A percentile compares a stretch with the other conserved stretches of the same genome.
Evolutionary conservation across 1,140 invertebrate species (phyloP).

Genomic region (Thereuonema tuberculata): DNA sequence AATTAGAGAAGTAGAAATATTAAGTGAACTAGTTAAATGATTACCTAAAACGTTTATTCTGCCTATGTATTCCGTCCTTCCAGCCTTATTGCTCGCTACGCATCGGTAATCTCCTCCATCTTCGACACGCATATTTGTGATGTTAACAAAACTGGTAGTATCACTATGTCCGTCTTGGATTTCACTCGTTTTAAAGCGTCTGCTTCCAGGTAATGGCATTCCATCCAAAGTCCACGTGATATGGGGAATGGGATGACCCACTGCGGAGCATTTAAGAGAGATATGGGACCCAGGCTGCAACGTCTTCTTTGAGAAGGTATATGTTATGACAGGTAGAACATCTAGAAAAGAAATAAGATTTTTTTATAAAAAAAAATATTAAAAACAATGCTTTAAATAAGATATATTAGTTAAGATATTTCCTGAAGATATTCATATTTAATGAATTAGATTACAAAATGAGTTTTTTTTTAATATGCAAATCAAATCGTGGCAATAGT

Average conservation of each 20-base stretch:
- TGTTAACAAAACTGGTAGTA: conserved; percentile 88
- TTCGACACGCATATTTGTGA: conserved; percentile 50
- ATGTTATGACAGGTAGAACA: too few relatives aligned
- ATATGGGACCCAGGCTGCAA: conserved; percentile 72
- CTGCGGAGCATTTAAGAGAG: conserved; percentile 67
- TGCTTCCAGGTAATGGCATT: conserved; percentile 45
- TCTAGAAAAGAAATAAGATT: too few relatives aligned
- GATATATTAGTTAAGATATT: too few relatives aligned
- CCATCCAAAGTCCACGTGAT: conserved; percentile 69
- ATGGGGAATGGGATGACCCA: conserved; percentile 70
- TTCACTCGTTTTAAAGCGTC: conserved; percentile 57
- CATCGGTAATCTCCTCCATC: conserved; percentile 38
- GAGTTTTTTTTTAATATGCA: too few relatives aligned
- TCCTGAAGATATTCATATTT: too few relatives aligned
- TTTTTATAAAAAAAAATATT: too few relatives aligned
- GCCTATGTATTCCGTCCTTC: conserved; percentile 27
- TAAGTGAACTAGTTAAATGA: too few relatives aligned
- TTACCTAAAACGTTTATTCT: conserved; percentile 35
- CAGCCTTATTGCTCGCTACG: conserved; percentile 32
- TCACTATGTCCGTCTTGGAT: conserved; percentile 82
- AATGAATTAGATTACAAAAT: too few relatives aligned
- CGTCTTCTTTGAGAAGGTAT: too few relatives aligned
- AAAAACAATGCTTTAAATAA: too few relatives aligned
- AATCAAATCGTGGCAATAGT: too few relatives aligned
- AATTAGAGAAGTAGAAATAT: too few relatives aligned